Conservation (phyloP, 2,797 vertebrate species). For the Martes flavigula region DNA sequence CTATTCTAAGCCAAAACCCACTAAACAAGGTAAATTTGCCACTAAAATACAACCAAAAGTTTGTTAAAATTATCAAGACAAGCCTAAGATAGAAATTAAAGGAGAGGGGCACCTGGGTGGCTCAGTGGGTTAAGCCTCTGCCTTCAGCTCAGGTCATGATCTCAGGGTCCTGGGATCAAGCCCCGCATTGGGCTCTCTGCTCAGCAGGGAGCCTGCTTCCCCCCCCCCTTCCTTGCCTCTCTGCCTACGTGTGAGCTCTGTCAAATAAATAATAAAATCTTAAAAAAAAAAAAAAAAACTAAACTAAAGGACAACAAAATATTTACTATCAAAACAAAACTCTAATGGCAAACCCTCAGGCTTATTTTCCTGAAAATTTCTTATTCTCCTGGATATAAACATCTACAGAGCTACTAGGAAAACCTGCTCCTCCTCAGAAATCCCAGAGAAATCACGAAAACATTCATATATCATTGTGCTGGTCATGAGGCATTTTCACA, state of each 20-base stretch:
- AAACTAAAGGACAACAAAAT: no score
- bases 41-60: constrained; percentile 33
- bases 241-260: no score
- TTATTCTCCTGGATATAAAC: not conserved
- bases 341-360: not conserved
- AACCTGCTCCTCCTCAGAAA: not conserved
- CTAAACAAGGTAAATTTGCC: not conserved
- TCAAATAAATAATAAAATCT: no score
- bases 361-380: not conserved
- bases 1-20: not conserved
- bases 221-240: no score
- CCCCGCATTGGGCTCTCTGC: no score
- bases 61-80: not conserved
- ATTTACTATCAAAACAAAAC: not conserved
- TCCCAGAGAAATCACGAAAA: not conserved
- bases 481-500: not conserved
- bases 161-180: no score
- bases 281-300: not conserved
- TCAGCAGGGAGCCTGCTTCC: no score
- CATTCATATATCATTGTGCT: not conserved
- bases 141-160: no score
- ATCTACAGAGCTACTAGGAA: not conserved
- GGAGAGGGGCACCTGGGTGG: not conserved
- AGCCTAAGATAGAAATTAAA: not conserved
- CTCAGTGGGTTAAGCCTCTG: no score